Evolutionary conservation across 2,888 invertebrate species (phyloP).

Genomic region (Amiota mariae): DNA sequence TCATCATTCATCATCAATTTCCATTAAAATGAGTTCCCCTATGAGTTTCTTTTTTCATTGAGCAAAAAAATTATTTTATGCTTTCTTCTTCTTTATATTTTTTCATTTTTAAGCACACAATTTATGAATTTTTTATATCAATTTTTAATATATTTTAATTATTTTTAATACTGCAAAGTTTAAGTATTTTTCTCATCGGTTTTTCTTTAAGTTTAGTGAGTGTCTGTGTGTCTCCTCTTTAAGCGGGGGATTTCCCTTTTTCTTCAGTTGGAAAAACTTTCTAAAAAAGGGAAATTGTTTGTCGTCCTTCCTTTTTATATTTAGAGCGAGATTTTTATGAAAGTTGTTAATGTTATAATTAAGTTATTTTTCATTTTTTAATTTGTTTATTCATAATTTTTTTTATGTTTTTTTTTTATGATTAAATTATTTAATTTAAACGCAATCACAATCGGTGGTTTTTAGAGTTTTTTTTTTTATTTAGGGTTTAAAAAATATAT

Average conservation of each 20-base stretch:
- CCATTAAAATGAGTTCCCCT: too few species aligned
- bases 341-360: slow-evolving; percentile 37
- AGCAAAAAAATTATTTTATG: too few species aligned
- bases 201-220: slow-evolving; percentile 26
- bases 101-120: too few species aligned
- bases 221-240: too few species aligned
- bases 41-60: too few species aligned
- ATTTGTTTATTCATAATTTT: slow-evolving; percentile 48
- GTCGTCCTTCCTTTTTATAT: slow-evolving; percentile 33
- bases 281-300: too few species aligned
- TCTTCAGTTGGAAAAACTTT: too few species aligned
- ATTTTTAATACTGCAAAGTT: slow-evolving; percentile 28
- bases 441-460: slow-evolving; percentile 75
- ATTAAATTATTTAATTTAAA: slow-evolving; percentile 68
- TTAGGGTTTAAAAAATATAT: slow-evolving; percentile 42
- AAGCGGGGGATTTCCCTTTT: too few species aligned
- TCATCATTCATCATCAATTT: too few species aligned
- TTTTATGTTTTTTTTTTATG: slow-evolving; percentile 38
- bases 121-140: too few species aligned
- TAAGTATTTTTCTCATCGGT: slow-evolving; percentile 34
- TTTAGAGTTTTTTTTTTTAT: slow-evolving; percentile 54
- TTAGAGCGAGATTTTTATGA: slow-evolving; percentile 19
- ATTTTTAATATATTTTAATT: slow-evolving; percentile 12
- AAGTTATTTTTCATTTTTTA: slow-evolving; percentile 16
- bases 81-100: too few species aligned